These are phyloP conservation scores for Acanthornis magna DNA, from an alignment of 2,797 vertebrate species.

Conservation along the genomic window DNA sequence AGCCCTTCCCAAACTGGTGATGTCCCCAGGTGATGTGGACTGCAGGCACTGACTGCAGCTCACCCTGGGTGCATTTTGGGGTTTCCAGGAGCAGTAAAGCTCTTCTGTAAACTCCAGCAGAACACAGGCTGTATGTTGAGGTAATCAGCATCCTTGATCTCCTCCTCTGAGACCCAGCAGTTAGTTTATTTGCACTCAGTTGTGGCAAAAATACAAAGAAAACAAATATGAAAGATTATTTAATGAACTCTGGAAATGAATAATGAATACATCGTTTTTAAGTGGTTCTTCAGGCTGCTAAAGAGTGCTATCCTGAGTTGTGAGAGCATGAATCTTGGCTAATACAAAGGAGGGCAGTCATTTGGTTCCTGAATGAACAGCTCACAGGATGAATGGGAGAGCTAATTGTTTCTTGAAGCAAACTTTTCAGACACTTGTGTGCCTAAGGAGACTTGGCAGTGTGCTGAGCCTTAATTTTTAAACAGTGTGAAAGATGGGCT, in stretches of 20 bases:
- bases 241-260: slow-evolving; percentile 20
- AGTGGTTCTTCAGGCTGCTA: neutral
- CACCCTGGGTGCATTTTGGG: neutral
- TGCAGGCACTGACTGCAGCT: neutral
- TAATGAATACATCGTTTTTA: neutral
- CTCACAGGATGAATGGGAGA: neutral
- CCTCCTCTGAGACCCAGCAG: neutral
- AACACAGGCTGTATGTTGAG: neutral
- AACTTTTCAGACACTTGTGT: neutral
- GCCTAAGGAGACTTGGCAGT: neutral
- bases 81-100: neutral
- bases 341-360: neutral
- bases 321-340: neutral
- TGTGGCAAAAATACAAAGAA: slow-evolving; percentile 21
- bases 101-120: neutral
- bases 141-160: neutral
- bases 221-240: slow-evolving; percentile 20
- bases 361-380: slow-evolving; percentile 13
- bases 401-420: neutral
- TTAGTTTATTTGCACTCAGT: neutral
- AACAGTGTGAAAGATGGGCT: neutral
- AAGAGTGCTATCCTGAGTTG: neutral
- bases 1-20: neutral
- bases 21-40: neutral
- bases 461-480: neutral